These are phyloP conservation scores for Nemotelus nigrinus DNA, from an alignment of 2,888 invertebrate species.

Conservation along the genomic window DNA sequence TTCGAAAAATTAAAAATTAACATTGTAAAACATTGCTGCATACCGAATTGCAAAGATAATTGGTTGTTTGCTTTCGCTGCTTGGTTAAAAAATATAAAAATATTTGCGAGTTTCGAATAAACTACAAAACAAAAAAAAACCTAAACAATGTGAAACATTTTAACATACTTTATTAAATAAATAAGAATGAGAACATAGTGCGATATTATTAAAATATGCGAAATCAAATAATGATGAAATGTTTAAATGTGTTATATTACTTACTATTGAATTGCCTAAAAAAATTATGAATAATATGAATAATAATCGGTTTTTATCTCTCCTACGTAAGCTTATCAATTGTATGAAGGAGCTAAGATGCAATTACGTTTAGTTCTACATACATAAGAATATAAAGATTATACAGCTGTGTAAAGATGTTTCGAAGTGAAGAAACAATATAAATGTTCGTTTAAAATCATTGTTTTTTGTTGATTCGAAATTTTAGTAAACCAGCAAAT, in stretches of 20 bases:
- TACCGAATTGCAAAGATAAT: neutral
- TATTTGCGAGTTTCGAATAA: too few species aligned
- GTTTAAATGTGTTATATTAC: neutral
- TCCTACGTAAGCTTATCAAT: too few species aligned
- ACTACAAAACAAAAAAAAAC: neutral
- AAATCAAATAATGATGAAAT: neutral
- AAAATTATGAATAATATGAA: neutral
- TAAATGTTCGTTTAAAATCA: too few species aligned
- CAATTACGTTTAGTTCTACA: too few species aligned
- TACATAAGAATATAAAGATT: too few species aligned
- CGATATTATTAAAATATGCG: neutral
- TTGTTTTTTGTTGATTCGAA: too few species aligned
- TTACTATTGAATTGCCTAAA: neutral
- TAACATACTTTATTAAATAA: neutral
- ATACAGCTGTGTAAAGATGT: too few species aligned
- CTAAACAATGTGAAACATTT: neutral
- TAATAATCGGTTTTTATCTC: neutral
- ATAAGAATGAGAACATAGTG: neutral
- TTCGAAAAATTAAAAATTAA: neutral
- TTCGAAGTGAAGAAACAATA: too few species aligned
- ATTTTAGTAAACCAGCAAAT: too few species aligned
- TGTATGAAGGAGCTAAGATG: too few species aligned
- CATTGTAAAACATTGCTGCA: neutral
- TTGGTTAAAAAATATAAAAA: neutral
- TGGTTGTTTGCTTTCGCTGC: neutral